Base-by-base conservation (phyloP, 2,888 invertebrate genomes). In the Chrysopilus asiliformis region DNA sequence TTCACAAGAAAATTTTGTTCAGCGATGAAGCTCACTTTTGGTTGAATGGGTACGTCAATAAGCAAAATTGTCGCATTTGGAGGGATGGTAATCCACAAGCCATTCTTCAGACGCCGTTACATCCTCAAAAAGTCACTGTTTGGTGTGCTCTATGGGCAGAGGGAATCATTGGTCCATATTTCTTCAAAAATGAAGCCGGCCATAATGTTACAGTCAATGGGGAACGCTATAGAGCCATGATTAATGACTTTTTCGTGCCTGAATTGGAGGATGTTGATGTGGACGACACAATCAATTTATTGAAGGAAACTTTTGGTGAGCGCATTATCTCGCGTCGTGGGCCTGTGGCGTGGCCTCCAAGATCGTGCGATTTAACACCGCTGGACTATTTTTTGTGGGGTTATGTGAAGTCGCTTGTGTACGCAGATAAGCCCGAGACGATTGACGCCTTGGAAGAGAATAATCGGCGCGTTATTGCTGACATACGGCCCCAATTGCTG, bases 1-100 rank as follows among this genome's bases (percentile, higher is more conserved):
- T 22, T 22, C 24, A 22, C 24, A 22, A 22, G 24, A 22, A 22
- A 22, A 22, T 22, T 22, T 22, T 22, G 24, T 22, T 22, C 24
- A 22, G 24, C 24, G 24, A 22, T 22, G 24, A 22, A 22, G 24
- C 24, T 22, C 24, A 22, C 24, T 22, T 22, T 22, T 22, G 24
- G 24, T 22, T 22, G 24, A 22, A 22, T 22, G 24, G 24, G 24
- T 22, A 22, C 24, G 24, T 22, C 10, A 22, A 22, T 22, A 22
- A 22, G n/a, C n/a, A n/a, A n/a, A n/a, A n/a, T n/a, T n/a, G n/a
- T n/a, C n/a, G n/a, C n/a, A n/a, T n/a, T n/a, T n/a, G n/a, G n/a
- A n/a, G n/a, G n/a, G n/a, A n/a, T n/a, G n/a, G n/a, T n/a, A n/a
- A n/a, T n/a, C n/a, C n/a, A n/a, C n/a, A n/a, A n/a, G n/a, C n/a